phyloP scores from a whole-genome alignment of 2,113 vertebrate genomes.

The Hymenochirus boettgeri region DNA sequence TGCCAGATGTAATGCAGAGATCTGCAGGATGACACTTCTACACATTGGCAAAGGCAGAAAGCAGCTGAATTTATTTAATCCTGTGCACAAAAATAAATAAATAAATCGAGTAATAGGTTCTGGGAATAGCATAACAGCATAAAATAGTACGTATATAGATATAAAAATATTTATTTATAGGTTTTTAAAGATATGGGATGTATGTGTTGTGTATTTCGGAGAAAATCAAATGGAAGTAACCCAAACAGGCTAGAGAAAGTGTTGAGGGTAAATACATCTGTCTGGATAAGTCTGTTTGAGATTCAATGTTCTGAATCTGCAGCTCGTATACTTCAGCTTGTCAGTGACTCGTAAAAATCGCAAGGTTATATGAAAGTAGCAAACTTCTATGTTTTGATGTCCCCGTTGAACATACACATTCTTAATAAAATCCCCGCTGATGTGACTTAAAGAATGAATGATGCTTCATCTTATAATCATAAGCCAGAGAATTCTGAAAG shows the following conservation, averaged over 20 bases:
- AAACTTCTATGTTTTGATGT: not conserved
- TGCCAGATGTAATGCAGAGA: constrained; percentile 43
- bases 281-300: constrained; percentile 9
- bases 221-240: constrained; percentile 14
- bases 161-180: constrained; percentile 1
- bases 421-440: not conserved
- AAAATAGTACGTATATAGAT: constrained; percentile 4
- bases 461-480: constrained; percentile 2
- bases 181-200: constrained; percentile 6
- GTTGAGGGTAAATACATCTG: constrained; percentile 11
- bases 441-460: not conserved
- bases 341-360: not conserved
- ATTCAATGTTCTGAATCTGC: not conserved
- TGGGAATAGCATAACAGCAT: constrained; percentile 29
- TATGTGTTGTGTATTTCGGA: not conserved
- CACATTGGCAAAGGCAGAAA: constrained; percentile 31
- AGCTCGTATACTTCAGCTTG: not conserved
- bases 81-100: constrained; percentile 10
- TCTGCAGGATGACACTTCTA: constrained; percentile 40
- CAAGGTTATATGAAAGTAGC: constrained; percentile 7
- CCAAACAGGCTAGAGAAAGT: not conserved
- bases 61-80: constrained; percentile 38
- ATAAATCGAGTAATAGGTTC: constrained; percentile 35
- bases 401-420: not conserved
- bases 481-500: not conserved